Evolutionary conservation across 2,888 invertebrate genomes (phyloP).

Genomic region (Diloba caeruleocephala): DNA sequence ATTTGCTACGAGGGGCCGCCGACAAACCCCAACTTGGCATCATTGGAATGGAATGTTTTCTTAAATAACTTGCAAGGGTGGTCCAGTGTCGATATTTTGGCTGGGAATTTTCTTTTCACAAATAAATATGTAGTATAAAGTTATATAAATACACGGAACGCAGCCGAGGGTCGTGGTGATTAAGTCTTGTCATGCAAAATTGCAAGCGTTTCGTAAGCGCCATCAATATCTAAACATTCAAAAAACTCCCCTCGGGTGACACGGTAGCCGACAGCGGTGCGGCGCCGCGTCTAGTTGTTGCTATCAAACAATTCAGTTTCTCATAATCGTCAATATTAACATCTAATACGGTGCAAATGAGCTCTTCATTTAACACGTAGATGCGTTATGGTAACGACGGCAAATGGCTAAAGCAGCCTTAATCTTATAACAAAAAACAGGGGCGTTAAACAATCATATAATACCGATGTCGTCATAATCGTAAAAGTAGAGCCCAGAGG

Average conservation of each 20-base stretch:
- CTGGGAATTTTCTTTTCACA: conserved; percentile 40
- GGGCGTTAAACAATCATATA: conserved; percentile 26
- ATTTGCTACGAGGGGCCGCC: conserved; percentile 69
- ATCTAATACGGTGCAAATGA: conserved; percentile 69
- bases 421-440: conserved; percentile 35
- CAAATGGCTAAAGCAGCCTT: conserved; percentile 23
- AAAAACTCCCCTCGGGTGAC: conserved; percentile 51
- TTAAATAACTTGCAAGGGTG: conserved; percentile 81
- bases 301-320: conserved; percentile 68
- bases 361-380: conserved; percentile 50
- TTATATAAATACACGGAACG: conserved; percentile 45
- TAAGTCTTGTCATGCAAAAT: conserved; percentile 77
- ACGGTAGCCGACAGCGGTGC: conserved; percentile 44
- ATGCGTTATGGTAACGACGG: conserved; percentile 42
- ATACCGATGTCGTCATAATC: conserved; percentile 25
- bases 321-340: conserved; percentile 65
- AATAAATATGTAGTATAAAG: conserved; percentile 40
- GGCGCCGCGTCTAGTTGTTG: conserved; percentile 60
- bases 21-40: conserved; percentile 63
- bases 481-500: conserved; percentile 23
- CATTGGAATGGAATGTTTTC: conserved; percentile 77
- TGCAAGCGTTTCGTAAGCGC: conserved; percentile 62
- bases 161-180: conserved; percentile 60
- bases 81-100: conserved; percentile 68
- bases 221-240: conserved; percentile 60